Evolutionary conservation across 2,888 invertebrate genomes (phyloP).

Genomic region (Chymomyza procnemis): DNA sequence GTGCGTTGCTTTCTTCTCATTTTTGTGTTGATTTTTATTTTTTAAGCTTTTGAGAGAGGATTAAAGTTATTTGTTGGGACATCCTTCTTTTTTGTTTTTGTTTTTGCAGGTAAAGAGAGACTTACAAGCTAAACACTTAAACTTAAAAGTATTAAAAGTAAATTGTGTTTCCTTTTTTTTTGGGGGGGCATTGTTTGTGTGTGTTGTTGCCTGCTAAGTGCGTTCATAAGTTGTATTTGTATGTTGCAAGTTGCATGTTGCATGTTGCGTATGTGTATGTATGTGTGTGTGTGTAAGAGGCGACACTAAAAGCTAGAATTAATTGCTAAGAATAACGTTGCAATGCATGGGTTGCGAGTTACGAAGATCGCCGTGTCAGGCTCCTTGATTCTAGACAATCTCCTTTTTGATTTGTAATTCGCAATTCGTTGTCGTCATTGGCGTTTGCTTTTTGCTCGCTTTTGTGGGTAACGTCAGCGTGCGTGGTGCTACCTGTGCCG

Average conservation of each 20-base stretch:
- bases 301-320: constrained; percentile 31
- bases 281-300: constrained; percentile 49
- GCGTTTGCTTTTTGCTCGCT: constrained; percentile 75
- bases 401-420: constrained; percentile 76
- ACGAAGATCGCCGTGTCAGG: background rate
- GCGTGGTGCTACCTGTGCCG: constrained; percentile 40
- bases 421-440: constrained; percentile 73
- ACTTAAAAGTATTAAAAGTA: constrained; percentile 7
- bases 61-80: background rate
- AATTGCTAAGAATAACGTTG: constrained; percentile 28
- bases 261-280: constrained; percentile 9
- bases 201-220: background rate
- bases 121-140: constrained; percentile 11
- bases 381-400: constrained; percentile 53
- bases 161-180: background rate
- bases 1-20: constrained; percentile 13
- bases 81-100: no score
- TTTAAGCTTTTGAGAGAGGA: background rate
- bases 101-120: background rate
- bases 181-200: background rate
- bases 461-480: constrained; percentile 52
- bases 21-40: background rate
- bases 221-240: constrained; percentile 7
- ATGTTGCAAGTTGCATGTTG: background rate
- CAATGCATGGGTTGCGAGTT: constrained; percentile 30